Percentiles rank a stretch among this genome's conserved stretches.
phyloP scores from a whole-genome alignment of 2,797 vertebrate species.

The Buphagus erythrorhynchus region DNA sequence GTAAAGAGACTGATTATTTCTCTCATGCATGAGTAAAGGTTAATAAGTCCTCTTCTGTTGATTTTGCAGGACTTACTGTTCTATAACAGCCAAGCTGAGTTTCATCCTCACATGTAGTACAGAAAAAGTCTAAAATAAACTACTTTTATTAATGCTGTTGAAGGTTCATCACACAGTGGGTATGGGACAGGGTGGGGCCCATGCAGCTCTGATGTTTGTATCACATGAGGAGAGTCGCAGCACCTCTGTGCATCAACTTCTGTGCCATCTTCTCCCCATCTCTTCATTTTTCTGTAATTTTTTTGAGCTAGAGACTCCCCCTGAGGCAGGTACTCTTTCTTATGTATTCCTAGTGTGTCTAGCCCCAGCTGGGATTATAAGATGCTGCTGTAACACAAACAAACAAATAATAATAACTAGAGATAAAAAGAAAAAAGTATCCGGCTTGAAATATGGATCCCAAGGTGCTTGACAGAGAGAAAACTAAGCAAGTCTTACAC shows the following conservation, averaged over 20 bases:
- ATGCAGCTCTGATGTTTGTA: background rate
- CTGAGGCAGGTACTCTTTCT: slow-evolving; percentile 13
- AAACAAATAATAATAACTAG: slow-evolving; percentile 68
- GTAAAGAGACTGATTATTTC: background rate
- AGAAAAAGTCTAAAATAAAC: background rate
- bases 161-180: background rate
- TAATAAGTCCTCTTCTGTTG: background rate
- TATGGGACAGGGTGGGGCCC: background rate
- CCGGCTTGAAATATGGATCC: slow-evolving; percentile 56
- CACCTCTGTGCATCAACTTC: background rate
- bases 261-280: background rate
- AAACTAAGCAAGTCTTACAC: slow-evolving; percentile 42
- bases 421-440: slow-evolving; percentile 63
- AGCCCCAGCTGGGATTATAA: slow-evolving; percentile 49
- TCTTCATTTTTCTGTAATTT: background rate
- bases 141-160: background rate
- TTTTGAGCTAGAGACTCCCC: background rate
- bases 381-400: slow-evolving; percentile 55
- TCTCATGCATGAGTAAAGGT: background rate
- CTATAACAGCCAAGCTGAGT: background rate
- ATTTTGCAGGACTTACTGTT: background rate
- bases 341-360: slow-evolving; percentile 27
- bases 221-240: background rate
- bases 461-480: slow-evolving; percentile 36
- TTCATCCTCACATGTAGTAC: background rate